Evolutionary conservation across 2,888 invertebrate species (phyloP).

Genomic region (Hydriomena furcata): DNA sequence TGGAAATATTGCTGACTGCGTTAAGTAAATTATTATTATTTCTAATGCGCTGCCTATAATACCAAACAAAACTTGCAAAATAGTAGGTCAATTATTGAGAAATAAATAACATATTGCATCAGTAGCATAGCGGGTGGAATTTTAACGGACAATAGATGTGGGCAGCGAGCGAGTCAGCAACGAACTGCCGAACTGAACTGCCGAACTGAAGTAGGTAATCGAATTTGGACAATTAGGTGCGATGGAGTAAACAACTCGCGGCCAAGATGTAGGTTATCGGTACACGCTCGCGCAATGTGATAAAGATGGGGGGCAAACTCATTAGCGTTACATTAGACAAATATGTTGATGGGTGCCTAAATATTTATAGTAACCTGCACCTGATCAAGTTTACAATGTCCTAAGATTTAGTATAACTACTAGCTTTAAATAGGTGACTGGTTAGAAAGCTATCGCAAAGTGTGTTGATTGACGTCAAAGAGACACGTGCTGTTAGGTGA

Average conservation of each 20-base stretch:
- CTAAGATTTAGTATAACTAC: slow-evolving; percentile 27
- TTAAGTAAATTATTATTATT: slow-evolving; percentile 30
- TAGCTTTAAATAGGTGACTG: slow-evolving; percentile 38
- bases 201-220: slow-evolving; percentile 55
- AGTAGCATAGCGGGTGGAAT: slow-evolving; percentile 39
- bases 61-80: slow-evolving; percentile 51
- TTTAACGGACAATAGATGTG: slow-evolving; percentile 51
- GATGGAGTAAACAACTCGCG: slow-evolving; percentile 60
- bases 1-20: slow-evolving; percentile 36
- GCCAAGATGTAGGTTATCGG: slow-evolving; percentile 67
- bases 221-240: slow-evolving; percentile 61
- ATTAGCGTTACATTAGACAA: slow-evolving; percentile 48
- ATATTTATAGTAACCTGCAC: slow-evolving; percentile 39
- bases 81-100: slow-evolving; percentile 42
- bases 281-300: slow-evolving; percentile 43
- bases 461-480: slow-evolving; percentile 62
- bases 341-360: slow-evolving; percentile 46
- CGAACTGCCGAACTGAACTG: slow-evolving; percentile 47
- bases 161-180: slow-evolving; percentile 38
- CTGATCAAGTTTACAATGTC: slow-evolving; percentile 33
- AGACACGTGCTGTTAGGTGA: slow-evolving; percentile 60
- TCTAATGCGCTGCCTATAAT: slow-evolving; percentile 36
- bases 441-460: slow-evolving; percentile 54
- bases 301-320: slow-evolving; percentile 48
- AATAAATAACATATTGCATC: slow-evolving; percentile 49